These are phyloP conservation scores for Selene dorsalis DNA, from an alignment of 2,797 vertebrate species.

Conservation along the genomic window DNA sequence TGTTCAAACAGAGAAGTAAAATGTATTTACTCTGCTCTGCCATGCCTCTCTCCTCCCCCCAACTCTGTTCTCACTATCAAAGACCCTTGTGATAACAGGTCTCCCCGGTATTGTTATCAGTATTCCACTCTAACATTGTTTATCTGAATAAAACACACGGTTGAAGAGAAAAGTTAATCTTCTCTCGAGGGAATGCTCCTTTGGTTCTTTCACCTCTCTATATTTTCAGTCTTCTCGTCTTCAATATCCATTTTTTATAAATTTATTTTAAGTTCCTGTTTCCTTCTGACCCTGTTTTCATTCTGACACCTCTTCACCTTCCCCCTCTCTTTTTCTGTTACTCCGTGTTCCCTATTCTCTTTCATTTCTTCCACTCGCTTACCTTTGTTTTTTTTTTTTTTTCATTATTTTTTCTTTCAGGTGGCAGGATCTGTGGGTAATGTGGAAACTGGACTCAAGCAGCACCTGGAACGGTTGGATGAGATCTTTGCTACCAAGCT, in stretches of 20 bases:
- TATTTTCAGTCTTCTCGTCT: conserved; percentile 53
- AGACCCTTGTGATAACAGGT: conserved; percentile 66
- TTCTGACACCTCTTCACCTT: conserved; percentile 6
- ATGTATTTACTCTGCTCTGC: conserved; percentile 54
- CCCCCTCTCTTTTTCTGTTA: background rate
- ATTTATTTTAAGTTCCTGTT: conserved; percentile 46
- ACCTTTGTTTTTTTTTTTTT: background rate
- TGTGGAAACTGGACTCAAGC: conserved; percentile 86
- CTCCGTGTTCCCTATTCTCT: background rate
- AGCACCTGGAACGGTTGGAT: conserved; percentile 88
- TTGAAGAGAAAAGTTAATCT: conserved; percentile 59
- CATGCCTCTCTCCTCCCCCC: conserved; percentile 24
- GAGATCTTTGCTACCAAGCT: conserved; percentile 89
- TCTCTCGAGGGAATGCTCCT: conserved; percentile 40
- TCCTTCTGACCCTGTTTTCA: conserved; percentile 42
- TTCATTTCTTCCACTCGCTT: background rate
- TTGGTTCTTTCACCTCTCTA: conserved; percentile 50
- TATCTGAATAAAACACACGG: conserved; percentile 71
- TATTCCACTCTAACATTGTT: conserved; percentile 69
- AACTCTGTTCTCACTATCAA: conserved; percentile 66
- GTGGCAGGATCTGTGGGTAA: conserved; percentile 82
- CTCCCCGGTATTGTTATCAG: conserved; percentile 67
- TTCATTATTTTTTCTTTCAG: conserved; percentile 71
- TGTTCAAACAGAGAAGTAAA: conserved; percentile 53
- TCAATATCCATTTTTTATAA: conserved; percentile 42